Base-by-base conservation (phyloP, 2,888 invertebrate species). In the Polymixis lichenea region DNA sequence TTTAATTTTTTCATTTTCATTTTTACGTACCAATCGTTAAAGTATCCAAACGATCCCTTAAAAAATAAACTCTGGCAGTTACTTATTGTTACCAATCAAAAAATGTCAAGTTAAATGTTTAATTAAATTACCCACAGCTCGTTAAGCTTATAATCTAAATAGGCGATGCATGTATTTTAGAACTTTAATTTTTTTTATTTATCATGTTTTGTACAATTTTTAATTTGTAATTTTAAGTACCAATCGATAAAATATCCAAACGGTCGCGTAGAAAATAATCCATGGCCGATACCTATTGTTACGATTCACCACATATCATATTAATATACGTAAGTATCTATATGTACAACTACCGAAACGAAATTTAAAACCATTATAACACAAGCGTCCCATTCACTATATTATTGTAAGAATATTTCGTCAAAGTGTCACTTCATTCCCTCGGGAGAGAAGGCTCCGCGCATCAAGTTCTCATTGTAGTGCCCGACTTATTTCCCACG, bases 401-500 rank as follows among this genome's bases (percentile, higher is more conserved):
- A 69, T 77, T 83, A 66, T 80, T 83, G 69, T 75, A 60, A 81
- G 78, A 77, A 76, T 81, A 82, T 78, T 80, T 86, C 64, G 74
- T 83, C 83, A 77, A 83, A 89, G 87, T 87, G 86, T 84, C 88
- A 86, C 84, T 86, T 88, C 88, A 90, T 90, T 89, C 85, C 87
- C 86, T 86, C 22, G 80, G 86, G 86, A 77, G 82, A 88, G 82
- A 89, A 87, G 83, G 86, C 87, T 86, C 81, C 82, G 77, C 86
- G 84, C 88, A 89, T 89, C 88, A 88, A 88, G 85, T 79, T 87
- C 84, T 88, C 89, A 90, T 89, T 91, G 90, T 92, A 90, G 89
- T 89, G 80, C 87, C 88, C 87, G 87, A 91, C 89, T 90, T 89
- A 92, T 93, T 92, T 89, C 87, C 90, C 72, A 87, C 89, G 89